phyloP scores from a whole-genome alignment of 2,888 invertebrate genomes.

The Hydriomena furcata region DNA sequence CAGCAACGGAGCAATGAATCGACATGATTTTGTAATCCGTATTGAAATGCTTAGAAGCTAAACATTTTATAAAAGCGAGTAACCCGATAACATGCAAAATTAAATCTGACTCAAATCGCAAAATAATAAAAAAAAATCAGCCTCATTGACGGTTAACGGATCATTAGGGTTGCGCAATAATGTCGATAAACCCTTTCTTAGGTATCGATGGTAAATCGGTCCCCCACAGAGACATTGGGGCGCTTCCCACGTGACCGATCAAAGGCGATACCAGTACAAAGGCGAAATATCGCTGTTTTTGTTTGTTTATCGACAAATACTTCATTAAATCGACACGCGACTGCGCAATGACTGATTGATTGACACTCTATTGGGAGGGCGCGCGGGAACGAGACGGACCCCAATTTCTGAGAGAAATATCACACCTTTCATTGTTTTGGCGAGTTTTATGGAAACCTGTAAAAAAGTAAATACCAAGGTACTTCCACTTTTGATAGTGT shows the following conservation, averaged over 20 bases:
- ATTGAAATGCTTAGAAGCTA: too few species aligned
- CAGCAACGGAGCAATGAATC: too few species aligned
- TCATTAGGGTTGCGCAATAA: conserved; percentile 37
- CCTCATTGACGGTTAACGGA: conserved; percentile 37
- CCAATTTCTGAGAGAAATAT: background rate
- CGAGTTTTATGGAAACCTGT: background rate
- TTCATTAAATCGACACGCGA: conserved; percentile 68
- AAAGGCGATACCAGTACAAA: conserved; percentile 30
- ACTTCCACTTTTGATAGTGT: too few species aligned
- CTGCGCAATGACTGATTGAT: conserved; percentile 52
- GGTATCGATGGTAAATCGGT: conserved; percentile 19
- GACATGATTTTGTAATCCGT: too few species aligned
- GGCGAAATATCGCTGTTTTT: conserved; percentile 29
- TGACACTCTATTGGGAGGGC: conserved; percentile 37
- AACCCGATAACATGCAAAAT: conserved; percentile 20
- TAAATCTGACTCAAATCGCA: background rate
- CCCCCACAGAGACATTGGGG: conserved; percentile 30
- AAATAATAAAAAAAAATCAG: conserved; percentile 10
- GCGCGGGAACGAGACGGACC: conserved; percentile 8
- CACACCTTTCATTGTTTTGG: conserved; percentile 2
- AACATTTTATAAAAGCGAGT: too few species aligned
- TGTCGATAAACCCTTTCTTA: conserved; percentile 37
- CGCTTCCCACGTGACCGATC: conserved; percentile 28
- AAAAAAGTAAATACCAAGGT: too few species aligned
- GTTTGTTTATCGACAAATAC: conserved; percentile 59